Percentiles rank a stretch among this genome's conserved stretches.
phyloP scores from a whole-genome alignment of 2,888 invertebrate species.

The Yponomeuta cagnagella region DNA sequence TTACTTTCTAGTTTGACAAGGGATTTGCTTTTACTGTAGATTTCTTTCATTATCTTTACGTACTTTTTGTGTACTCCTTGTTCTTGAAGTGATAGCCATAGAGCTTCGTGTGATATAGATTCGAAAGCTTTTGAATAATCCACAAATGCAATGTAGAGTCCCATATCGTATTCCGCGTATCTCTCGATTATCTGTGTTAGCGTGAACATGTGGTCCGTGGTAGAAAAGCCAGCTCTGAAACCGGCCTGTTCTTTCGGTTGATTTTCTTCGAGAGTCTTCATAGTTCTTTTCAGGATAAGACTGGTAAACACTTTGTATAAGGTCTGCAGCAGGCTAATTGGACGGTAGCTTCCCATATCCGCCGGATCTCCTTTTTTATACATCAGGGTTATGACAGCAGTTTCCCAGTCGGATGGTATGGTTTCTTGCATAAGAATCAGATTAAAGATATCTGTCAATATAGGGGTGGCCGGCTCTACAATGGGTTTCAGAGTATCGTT shows the following conservation, averaged over 20 bases:
- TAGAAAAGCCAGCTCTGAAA: conserved; percentile 10
- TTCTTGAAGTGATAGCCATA: background rate
- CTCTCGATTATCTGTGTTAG: background rate
- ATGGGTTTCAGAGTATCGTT: conserved; percentile 19
- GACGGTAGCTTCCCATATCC: conserved; percentile 8
- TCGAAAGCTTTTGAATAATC: conserved; percentile 12
- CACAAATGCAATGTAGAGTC: conserved; percentile 9
- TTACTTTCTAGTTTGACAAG: conserved; percentile 3
- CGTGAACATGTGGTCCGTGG: background rate
- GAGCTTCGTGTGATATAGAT: background rate
- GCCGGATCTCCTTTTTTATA: conserved; percentile 16
- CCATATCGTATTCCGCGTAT: background rate
- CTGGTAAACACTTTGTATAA: conserved; percentile 8
- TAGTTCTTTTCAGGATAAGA: conserved; percentile 14
- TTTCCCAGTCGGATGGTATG: conserved; percentile 5
- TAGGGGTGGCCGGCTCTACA: conserved; percentile 16
- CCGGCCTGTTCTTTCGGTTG: conserved; percentile 18
- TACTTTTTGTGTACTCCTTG: conserved; percentile 1
- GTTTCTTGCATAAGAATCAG: background rate
- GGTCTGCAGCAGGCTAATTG: conserved; percentile 14
- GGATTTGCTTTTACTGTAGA: conserved; percentile 6
- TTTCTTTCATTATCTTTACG: background rate
- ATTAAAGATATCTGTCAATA: conserved; percentile 16
- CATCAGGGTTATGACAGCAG: background rate
- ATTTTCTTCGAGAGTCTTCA: conserved; percentile 5